Conservation (phyloP, 2,113 vertebrate species). For the Phyllostomus hastatus region DNA sequence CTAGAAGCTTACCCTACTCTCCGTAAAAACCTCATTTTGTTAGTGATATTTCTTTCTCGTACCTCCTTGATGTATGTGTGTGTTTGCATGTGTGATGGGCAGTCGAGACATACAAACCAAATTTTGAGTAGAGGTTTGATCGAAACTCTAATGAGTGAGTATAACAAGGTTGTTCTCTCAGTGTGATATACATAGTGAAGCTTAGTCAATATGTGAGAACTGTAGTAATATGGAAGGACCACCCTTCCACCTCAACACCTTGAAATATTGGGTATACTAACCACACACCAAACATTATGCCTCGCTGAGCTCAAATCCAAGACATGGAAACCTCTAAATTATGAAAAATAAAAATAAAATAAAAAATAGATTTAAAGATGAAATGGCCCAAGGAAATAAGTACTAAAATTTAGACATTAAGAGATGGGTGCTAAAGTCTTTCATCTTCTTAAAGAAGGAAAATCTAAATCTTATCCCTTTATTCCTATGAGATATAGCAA, state of each 20-base stretch:
- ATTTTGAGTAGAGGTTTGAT: background rate
- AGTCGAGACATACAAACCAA: background rate
- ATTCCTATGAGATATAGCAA: background rate
- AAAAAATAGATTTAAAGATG: background rate
- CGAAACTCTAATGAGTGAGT: background rate
- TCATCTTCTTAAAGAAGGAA: background rate
- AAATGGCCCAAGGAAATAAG: background rate
- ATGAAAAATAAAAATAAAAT: background rate
- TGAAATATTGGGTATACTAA: background rate
- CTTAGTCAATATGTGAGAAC: too few species aligned
- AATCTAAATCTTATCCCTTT: background rate
- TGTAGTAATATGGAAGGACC: background rate
- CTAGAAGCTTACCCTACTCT: background rate
- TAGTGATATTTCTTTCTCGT: background rate
- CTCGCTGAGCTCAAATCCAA: background rate
- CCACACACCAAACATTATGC: background rate
- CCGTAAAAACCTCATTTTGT: background rate
- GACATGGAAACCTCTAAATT: background rate
- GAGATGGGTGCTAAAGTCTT: background rate
- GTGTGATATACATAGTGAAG: background rate
- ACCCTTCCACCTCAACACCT: background rate
- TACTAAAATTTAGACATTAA: background rate
- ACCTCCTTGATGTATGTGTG: background rate
- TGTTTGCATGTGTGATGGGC: background rate
- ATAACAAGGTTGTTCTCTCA: background rate